Base-by-base conservation (phyloP, 2,797 vertebrate species). In the Tangara arthus region DNA sequence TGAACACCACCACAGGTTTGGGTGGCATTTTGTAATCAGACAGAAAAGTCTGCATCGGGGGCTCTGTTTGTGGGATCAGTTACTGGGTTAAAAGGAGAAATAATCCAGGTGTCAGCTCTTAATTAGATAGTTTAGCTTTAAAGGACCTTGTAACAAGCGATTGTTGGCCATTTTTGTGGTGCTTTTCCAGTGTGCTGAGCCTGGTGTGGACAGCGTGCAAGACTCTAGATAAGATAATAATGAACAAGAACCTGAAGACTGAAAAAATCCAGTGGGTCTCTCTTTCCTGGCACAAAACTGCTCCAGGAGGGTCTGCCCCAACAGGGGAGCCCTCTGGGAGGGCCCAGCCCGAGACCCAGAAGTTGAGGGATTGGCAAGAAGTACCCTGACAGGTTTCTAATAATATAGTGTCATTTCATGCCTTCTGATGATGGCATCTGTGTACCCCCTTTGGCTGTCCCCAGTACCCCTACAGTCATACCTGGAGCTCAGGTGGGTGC, bases 401-500 rank as follows among this genome's bases (percentile, higher is more conserved):
- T 2, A 24, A 8, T 24, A 8, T 35, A 35, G 55, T 34, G 55
- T 42, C 22, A 16, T 35, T 34, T 17, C n/a, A 17, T 17, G 15
- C 22, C n/a, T 56, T 56, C n/a, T 56, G 53, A 22, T 55, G n/a
- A 17, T 56, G 55, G n/a, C 11, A 35, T 24, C n/a, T 34, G 4
- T 56, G 55, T 17, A 34, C 15, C 22, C 15, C n/a, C 55, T 56
- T 35, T 56, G 1, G n/a, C 7, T 56, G 55, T 24, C 55, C 22
- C 22, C 7, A 4, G 1, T 35, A 4, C 22, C 55, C 22, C n/a
- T 17, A 1, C 7, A 35, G 55, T 4, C 10, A 11, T 6, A 17
- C n/a, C n/a, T 56, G 3, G 63, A 39, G 39, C 42, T 52, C 46
- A n/a, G 37, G 35, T 65, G 66, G 37, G 15, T 34, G 14, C 41